Evolutionary conservation across 2,113 vertebrate genomes (phyloP).

Genomic region (Catharus minimus): DNA sequence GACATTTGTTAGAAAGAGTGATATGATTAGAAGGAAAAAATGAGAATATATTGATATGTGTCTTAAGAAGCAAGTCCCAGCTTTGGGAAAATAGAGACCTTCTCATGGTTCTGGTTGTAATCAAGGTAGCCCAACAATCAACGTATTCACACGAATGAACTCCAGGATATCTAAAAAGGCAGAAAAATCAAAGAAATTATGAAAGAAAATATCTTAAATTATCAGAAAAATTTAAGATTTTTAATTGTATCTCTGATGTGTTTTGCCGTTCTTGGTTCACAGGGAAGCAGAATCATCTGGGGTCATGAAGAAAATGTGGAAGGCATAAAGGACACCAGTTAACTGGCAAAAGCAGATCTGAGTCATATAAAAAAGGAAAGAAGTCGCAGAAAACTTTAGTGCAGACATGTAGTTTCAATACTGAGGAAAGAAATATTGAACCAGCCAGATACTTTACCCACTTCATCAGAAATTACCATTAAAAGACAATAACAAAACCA

Average conservation of each 20-base stretch:
- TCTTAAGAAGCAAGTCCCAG: not conserved
- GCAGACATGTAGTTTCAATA: not conserved
- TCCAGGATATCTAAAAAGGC: not conserved
- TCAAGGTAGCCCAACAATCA: not conserved
- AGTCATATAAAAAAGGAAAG: not conserved
- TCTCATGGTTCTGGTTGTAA: not conserved
- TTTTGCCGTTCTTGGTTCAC: not conserved
- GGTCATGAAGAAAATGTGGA: not conserved
- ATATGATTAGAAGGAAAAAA: not conserved
- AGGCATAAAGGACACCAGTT: fast-evolving
- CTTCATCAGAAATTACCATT: not conserved
- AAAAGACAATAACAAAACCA: not conserved
- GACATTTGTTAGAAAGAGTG: not conserved
- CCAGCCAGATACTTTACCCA: not conserved
- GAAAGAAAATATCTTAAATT: not conserved
- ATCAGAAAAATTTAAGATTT: not conserved
- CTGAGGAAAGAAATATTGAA: not conserved
- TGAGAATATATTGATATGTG: not conserved
- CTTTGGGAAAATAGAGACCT: not conserved
- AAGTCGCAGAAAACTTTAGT: not conserved
- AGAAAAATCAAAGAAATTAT: not conserved
- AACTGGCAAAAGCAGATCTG: not conserved
- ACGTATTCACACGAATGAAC: not conserved
- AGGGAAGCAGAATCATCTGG: not conserved
- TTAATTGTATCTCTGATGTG: not conserved